Base-by-base conservation (phyloP, 2,888 invertebrate genomes). In the Drosophila flavopinicola region DNA sequence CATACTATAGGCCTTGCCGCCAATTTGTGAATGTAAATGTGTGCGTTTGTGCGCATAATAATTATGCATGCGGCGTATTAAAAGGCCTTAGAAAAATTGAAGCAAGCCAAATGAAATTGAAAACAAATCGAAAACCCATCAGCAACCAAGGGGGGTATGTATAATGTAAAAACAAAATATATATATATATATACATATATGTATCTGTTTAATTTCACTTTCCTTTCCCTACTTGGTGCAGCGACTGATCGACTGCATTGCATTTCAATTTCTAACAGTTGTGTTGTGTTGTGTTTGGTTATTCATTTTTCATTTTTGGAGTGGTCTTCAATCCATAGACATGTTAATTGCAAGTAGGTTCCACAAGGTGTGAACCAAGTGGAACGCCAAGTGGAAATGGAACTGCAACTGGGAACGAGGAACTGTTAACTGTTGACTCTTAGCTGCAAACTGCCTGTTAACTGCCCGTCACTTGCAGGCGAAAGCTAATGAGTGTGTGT, bases 21-120 rank as follows among this genome's bases (percentile, higher is more conserved):
- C 54, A 53, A 65, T 63, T 42, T 48, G 27, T 33, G 29, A 24
- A 25, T 27, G 10, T 45, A 23, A 23, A 7, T 23, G 30, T 13
- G 20, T 20, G 13, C 30, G 2, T 17, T 1, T 9, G 4, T 27
- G 10, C 59, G 61, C 59, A 72, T 66, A 74, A 85, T 87, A 83
- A 83, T 85, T 78, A 87, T 82, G 73, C 85, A 71, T 79, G 67
- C 48, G 75, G 80, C 84, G 80, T 80, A 80, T 66, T 80, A 52
- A 78, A 69, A 67, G 57, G 82, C 54, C 75, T 83, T 87, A 87
- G 87, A 82, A 86, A 86, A 61, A 75, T 66, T 64, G 64, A 56
- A 67, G 59, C 29, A 58, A 59, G 17, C 52, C 66, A 65, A 78
- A 73, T 65, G 75, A 78, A 85, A 85, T 83, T 79, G 84, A 80